phyloP scores from a whole-genome alignment of 2,797 vertebrate genomes.

The Danionella dracula region DNA sequence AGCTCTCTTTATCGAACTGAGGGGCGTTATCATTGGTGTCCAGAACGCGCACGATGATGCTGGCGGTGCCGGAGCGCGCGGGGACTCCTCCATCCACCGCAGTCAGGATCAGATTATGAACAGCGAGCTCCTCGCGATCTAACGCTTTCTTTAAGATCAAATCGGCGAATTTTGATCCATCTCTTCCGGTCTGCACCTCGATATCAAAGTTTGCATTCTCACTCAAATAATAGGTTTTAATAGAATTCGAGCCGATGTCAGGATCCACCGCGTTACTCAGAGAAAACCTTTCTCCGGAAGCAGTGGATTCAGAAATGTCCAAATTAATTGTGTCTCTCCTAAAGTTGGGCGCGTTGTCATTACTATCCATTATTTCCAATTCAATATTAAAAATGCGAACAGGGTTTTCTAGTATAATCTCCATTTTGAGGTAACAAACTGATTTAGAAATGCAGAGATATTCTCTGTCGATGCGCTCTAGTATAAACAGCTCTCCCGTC shows the following conservation, averaged over 20 bases:
- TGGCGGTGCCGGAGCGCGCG: slow-evolving; percentile 42
- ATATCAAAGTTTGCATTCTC: slow-evolving; percentile 51
- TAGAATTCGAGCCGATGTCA: slow-evolving; percentile 55
- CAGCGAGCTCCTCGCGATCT: slow-evolving; percentile 36
- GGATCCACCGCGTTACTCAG: slow-evolving; percentile 60
- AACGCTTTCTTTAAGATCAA: slow-evolving; percentile 41
- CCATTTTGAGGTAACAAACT: slow-evolving; percentile 52
- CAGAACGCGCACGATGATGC: slow-evolving; percentile 44
- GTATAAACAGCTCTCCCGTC: slow-evolving; percentile 55
- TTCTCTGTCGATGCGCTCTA: slow-evolving; percentile 59
- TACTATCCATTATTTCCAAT: slow-evolving; percentile 56
- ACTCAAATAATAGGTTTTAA: slow-evolving; percentile 55
- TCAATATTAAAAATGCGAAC: slow-evolving; percentile 60
- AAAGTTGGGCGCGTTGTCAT: slow-evolving; percentile 57
- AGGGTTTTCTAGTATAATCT: slow-evolving; percentile 58
- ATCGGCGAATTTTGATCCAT: slow-evolving; percentile 46
- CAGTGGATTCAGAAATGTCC: slow-evolving; percentile 58
- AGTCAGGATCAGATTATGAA: slow-evolving; percentile 44
- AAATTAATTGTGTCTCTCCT: slow-evolving; percentile 45
- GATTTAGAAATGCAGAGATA: slow-evolving; percentile 38
- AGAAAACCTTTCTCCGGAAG: slow-evolving; percentile 58
- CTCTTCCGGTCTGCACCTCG: slow-evolving; percentile 41
- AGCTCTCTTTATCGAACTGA: slow-evolving; percentile 41
- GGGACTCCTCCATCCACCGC: slow-evolving; percentile 48
- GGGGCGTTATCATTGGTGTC: slow-evolving; percentile 53